phyloP scores from a whole-genome alignment of 92 coral and sea anemone genomes.

The Scolanthus callimorphus region DNA sequence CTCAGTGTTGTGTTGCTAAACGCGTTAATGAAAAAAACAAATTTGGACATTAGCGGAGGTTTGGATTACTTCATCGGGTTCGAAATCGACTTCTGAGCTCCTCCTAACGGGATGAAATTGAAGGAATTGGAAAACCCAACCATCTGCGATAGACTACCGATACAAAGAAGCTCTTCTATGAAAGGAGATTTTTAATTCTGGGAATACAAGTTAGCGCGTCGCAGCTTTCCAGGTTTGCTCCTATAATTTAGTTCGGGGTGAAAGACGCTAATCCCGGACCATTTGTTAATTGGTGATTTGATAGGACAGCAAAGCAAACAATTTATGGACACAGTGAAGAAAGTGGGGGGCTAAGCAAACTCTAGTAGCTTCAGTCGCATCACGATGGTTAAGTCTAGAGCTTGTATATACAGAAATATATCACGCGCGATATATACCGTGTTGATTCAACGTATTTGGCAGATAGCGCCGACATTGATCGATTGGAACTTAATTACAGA shows the following conservation, averaged over 20 bases:
- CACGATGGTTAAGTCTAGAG: conserved; percentile 9
- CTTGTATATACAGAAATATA: conserved; percentile 61
- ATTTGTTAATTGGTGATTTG: conserved; percentile 17
- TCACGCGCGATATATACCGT: conserved; percentile 14
- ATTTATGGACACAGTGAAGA: background rate
- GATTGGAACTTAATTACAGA: conserved; percentile 64
- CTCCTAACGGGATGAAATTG: too few relatives aligned
- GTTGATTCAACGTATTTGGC: background rate
- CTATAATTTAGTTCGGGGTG: conserved; percentile 6
- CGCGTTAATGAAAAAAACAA: background rate
- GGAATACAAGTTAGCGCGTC: too few relatives aligned
- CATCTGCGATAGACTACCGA: too few relatives aligned
- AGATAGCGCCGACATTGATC: conserved; percentile 57
- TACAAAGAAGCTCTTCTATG: too few relatives aligned
- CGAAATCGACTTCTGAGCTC: too few relatives aligned
- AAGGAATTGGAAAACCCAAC: too few relatives aligned
- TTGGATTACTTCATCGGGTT: too few relatives aligned
- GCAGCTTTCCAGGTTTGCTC: too few relatives aligned
- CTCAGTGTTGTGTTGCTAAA: background rate
- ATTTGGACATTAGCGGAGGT: too few relatives aligned
- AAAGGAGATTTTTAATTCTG: too few relatives aligned
- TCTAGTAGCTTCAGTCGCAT: conserved; percentile 10
- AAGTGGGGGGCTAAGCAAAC: conserved; percentile 38
- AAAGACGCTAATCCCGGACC: conserved; percentile 19
- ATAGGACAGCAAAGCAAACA: conserved; percentile 3